Base-by-base conservation (phyloP, 2,888 invertebrate genomes). In the Dryococelus australis region DNA sequence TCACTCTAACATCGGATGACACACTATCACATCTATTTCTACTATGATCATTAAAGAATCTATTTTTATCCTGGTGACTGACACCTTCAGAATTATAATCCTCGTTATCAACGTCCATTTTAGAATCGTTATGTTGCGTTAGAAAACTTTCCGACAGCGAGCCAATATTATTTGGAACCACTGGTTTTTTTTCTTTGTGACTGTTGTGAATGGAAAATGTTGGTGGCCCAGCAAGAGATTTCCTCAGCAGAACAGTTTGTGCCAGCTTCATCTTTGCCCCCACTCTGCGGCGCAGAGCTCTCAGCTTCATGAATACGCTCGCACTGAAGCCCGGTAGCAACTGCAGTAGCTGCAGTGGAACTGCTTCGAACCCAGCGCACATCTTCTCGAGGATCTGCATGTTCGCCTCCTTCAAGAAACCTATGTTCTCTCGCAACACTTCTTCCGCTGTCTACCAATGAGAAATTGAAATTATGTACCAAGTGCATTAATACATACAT, bases 301-400 rank as follows among this genome's bases (percentile, higher is more conserved):
- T 88, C 81, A 87, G 43, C 91, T 94, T 94, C 0, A 93, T 91
- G 90, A 94, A 95, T 12, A 93, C 93, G 81, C 92, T 93, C 28
- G 92, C 91, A 89, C 95, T 93, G 90, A 95, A 95, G 0, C 95
- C 94, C 3, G 94, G 94, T 86, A 96, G 94, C 89, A 94, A 93
- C 89, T 94, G 93, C 89, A 95, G 94, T 80, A 95, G 93, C 89
- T 93, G 92, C 24, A 94, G 92, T 0, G 96, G 96, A 90, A 96
- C 94, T 92, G 94, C 94, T 89, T 95, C 94, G 89, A 96, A 94
- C 0, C 95, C 94, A 35, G 92, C 92, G 88, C 93, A 94, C 90
- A 95, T 94, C 92, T 95, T 95, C 90, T 96, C 95, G 90, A 95
- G 91, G 79, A 96, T 91, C 90, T 95, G 93, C 89, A 94, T 92